Base-by-base conservation (phyloP, 2,888 invertebrate genomes). In the Drosophila anomelani region DNA sequence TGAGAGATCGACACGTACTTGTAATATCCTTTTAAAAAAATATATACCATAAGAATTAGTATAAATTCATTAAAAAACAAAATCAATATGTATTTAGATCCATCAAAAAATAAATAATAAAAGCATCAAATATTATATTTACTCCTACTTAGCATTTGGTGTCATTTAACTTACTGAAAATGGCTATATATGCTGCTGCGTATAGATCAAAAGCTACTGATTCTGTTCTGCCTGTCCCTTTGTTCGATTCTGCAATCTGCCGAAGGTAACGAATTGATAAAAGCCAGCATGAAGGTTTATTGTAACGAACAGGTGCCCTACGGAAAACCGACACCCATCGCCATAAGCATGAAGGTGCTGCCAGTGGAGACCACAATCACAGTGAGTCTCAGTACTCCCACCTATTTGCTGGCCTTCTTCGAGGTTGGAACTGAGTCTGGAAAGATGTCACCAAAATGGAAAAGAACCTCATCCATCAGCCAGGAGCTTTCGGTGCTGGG, bases 151-250 rank as follows among this genome's bases (percentile, higher is more conserved):
- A 36, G 43, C 38, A 10, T 53, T 63, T 53, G 23, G 13, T n/a
- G 44, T 66, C 63, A 66, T 26, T 64, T 51, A 15, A 2, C 8
- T 9, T 6, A 12, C 12, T 36, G 15, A 63, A 63, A 53, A 66
- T 46, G 53, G 39, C 44, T 44, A 58, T 69, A 44, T 49, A 69
- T 71, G 70, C 44, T 29, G 61, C 36, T 44, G 39, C 38, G 43
- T 41, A 54, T 32, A 15, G 47, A 26, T 29, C 36, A 23, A 67
- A 49, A 70, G 39, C 26, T 61, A 51, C 39, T 70, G 15, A 15
- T 71, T n/a, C 23, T 70, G 10, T 43, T 44, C 23, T 23, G 15
- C 2, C 23, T 51, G 8, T 34, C 43, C 32, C 20, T 38, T 8
- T 49, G 29, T n/a, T n/a, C 61, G 38, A 46, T 20, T n/a, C 29